Percentiles rank a stretch among this genome's conserved stretches.
These are phyloP conservation scores for Rutpela maculata DNA, from an alignment of 2,888 invertebrate genomes.

Conservation along the genomic window DNA sequence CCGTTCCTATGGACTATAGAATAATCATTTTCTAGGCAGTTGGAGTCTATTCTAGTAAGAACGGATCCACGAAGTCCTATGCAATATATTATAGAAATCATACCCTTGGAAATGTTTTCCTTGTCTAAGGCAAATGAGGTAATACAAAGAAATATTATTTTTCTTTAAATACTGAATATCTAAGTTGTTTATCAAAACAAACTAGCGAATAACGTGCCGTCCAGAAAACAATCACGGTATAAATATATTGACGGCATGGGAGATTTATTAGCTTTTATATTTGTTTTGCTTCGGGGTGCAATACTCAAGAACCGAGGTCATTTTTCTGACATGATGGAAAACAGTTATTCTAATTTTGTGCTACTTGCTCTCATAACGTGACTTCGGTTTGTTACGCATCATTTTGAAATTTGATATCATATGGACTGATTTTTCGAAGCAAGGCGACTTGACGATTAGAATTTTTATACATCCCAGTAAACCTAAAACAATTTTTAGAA, in stretches of 20 bases:
- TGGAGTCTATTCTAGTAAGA: not conserved
- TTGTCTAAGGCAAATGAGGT: not conserved
- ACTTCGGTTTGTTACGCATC: not conserved
- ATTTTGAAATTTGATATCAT: not conserved
- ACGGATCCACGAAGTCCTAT: not conserved
- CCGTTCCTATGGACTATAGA: not conserved
- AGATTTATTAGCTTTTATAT: slow-evolving; percentile 50
- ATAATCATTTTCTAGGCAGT: slow-evolving; percentile 10
- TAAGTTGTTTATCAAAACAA: slow-evolving; percentile 1
- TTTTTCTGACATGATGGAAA: not conserved
- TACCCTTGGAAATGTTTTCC: not conserved
- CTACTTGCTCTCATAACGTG: not conserved
- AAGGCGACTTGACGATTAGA: too few species aligned
- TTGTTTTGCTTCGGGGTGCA: slow-evolving; percentile 36
- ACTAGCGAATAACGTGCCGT: not conserved
- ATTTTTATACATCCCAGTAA: too few species aligned
- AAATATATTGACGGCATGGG: slow-evolving; percentile 45
- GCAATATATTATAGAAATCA: not conserved
- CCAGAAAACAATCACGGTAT: slow-evolving; percentile 48
- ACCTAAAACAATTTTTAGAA: too few species aligned
- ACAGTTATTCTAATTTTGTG: not conserved
- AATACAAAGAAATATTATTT: not conserved
- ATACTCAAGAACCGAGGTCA: not conserved
- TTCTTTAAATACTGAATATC: not conserved
- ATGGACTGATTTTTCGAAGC: too few species aligned